A percentile compares a stretch with the other conserved stretches of the same genome.
These are phyloP conservation scores for Catagonus wagneri DNA, from an alignment of 2,113 vertebrate genomes.

Conservation along the genomic window DNA sequence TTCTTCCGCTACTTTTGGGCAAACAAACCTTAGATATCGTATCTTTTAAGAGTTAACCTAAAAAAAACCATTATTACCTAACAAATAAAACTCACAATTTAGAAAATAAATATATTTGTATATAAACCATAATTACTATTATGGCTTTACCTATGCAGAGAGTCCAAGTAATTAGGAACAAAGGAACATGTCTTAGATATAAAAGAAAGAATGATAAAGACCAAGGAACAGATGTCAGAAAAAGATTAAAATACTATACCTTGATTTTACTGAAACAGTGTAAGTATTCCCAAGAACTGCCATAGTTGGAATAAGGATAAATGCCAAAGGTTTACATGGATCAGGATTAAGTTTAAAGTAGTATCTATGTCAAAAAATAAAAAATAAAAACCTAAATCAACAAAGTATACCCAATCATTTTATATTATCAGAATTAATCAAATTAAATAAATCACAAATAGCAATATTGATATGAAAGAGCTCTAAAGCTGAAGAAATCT, in stretches of 20 bases:
- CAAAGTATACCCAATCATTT: slow-evolving; percentile 31
- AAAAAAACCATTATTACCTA: slow-evolving; percentile 37
- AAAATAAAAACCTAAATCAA: neutral
- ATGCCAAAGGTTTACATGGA: slow-evolving; percentile 91
- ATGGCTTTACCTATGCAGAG: slow-evolving; percentile 26
- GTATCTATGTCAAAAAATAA: slow-evolving; percentile 87
- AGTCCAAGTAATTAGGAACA: neutral
- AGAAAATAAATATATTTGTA: slow-evolving; percentile 48
- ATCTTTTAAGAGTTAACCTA: slow-evolving; percentile 1
- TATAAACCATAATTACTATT: neutral
- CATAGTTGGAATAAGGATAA: slow-evolving; percentile 90
- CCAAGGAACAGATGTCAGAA: neutral
- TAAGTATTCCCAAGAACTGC: slow-evolving; percentile 93
- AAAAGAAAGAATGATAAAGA: neutral
- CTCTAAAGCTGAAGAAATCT: neutral
- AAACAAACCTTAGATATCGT: slow-evolving; percentile 46
- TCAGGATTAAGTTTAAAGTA: slow-evolving; percentile 93
- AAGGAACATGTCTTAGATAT: neutral
- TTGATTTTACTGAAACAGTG: slow-evolving; percentile 89
- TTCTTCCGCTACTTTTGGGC: neutral
- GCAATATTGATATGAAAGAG: neutral
- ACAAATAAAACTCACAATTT: slow-evolving; percentile 24
- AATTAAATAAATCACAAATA: neutral
- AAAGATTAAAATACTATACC: slow-evolving; percentile 85
- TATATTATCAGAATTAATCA: slow-evolving; percentile 28